phyloP scores from a whole-genome alignment of 2,113 vertebrate species.

The Corvus moneduloides region DNA sequence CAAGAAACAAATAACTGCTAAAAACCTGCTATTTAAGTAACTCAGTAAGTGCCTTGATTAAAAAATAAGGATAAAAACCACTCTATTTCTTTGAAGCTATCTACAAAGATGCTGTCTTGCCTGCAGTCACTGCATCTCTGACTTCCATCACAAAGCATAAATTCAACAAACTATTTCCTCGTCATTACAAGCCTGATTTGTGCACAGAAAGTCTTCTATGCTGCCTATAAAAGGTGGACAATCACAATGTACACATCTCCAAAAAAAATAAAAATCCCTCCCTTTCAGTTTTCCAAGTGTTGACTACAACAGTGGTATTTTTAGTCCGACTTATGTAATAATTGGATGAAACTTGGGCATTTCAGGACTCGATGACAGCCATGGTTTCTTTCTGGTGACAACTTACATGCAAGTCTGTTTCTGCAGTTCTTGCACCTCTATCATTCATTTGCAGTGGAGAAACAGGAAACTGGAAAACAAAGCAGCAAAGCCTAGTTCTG shows the following conservation, averaged over 20 bases:
- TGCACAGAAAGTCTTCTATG: not conserved
- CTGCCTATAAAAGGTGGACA: not conserved
- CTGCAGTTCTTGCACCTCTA: not conserved
- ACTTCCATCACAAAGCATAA: not conserved
- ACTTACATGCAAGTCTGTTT: not conserved
- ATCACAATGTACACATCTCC: not conserved
- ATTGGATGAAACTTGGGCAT: not conserved
- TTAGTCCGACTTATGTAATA: not conserved
- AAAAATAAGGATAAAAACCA: not conserved
- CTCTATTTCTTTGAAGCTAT: not conserved
- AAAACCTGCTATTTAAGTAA: not conserved
- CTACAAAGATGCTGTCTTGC: not conserved
- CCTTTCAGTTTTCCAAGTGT: not conserved
- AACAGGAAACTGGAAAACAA: not conserved
- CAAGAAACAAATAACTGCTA: not conserved
- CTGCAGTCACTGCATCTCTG: not conserved
- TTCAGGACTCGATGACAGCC: not conserved
- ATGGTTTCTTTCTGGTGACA: not conserved
- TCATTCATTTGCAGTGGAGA: not conserved
- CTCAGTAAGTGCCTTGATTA: not conserved
- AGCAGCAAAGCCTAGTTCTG: not conserved
- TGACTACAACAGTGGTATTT: not conserved
- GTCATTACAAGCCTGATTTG: not conserved
- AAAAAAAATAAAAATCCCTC: not conserved
- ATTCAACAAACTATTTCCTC: not conserved